Conservation (phyloP, 2,113 vertebrate genomes). For the Osmerus mordax region DNA sequence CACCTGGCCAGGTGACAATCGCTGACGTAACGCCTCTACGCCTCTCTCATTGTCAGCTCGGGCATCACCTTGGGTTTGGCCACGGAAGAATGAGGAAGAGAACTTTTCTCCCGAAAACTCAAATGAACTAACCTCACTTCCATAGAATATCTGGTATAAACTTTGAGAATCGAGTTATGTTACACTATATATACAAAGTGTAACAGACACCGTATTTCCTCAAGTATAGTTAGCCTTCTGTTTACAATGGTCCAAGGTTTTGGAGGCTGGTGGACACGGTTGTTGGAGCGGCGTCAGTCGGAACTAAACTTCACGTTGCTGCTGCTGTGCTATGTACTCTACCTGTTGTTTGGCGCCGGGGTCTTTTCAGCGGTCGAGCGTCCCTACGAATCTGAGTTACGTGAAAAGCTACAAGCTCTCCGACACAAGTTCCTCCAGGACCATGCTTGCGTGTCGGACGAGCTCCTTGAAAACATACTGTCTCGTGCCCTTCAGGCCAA, state of each 20-base stretch:
- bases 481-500: conserved; percentile 84
- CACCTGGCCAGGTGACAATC: background rate
- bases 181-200: background rate
- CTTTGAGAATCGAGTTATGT: background rate
- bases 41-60: background rate
- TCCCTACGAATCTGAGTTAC: conserved; percentile 84
- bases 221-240: background rate
- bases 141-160: background rate
- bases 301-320: conserved; percentile 79
- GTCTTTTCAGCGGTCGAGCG: conserved; percentile 92
- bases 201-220: background rate
- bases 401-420: conserved; percentile 74
- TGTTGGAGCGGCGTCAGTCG: conserved; percentile 76
- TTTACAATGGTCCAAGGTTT: conserved; percentile 77
- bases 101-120: background rate
- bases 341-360: conserved; percentile 86
- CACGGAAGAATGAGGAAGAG: conserved; percentile 1
- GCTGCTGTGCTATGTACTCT: conserved; percentile 78
- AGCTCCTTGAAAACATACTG: conserved; percentile 82
- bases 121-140: background rate
- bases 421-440: conserved; percentile 81
- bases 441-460: conserved; percentile 82
- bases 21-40: conserved; percentile 5
- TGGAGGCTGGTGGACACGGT: conserved; percentile 70
- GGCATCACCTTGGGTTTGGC: background rate